Conservation (phyloP, 2,797 vertebrate genomes). For the Gadopsis marmoratus region DNA sequence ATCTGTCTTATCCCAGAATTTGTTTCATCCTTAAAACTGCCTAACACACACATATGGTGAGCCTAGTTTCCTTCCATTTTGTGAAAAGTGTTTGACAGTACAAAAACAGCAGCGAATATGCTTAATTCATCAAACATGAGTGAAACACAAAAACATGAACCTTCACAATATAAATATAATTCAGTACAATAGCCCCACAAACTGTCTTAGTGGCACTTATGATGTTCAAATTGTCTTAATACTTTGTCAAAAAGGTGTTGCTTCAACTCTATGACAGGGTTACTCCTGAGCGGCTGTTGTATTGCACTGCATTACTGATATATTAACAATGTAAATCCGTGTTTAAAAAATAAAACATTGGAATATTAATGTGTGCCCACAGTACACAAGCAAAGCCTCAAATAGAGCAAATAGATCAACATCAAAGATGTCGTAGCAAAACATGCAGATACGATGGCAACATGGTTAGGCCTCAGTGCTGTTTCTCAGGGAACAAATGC, state of each 20-base stretch:
- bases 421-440: slow-evolving; percentile 15
- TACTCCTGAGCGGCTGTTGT: slow-evolving; percentile 2
- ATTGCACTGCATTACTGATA: slow-evolving; percentile 9
- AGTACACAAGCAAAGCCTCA: slow-evolving; percentile 18
- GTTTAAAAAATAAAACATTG: background rate
- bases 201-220: background rate
- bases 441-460: slow-evolving; percentile 22
- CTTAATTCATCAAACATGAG: slow-evolving; percentile 5
- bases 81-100: background rate
- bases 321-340: slow-evolving; percentile 11
- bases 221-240: background rate
- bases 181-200: background rate
- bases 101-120: slow-evolving; percentile 18
- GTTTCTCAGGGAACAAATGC: slow-evolving; percentile 15
- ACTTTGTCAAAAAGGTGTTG: background rate
- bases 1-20: slow-evolving; percentile 21
- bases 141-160: slow-evolving; percentile 11
- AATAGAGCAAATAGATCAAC: slow-evolving; percentile 17
- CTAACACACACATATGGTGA: slow-evolving; percentile 11
- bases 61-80: background rate
- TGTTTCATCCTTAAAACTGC: slow-evolving; percentile 37
- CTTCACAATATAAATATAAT: slow-evolving; percentile 2
- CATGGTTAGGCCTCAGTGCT: slow-evolving; percentile 22
- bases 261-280: background rate
- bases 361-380: background rate